Conservation (phyloP, 2,113 vertebrate species). For the Elaphurus davidianus region DNA sequence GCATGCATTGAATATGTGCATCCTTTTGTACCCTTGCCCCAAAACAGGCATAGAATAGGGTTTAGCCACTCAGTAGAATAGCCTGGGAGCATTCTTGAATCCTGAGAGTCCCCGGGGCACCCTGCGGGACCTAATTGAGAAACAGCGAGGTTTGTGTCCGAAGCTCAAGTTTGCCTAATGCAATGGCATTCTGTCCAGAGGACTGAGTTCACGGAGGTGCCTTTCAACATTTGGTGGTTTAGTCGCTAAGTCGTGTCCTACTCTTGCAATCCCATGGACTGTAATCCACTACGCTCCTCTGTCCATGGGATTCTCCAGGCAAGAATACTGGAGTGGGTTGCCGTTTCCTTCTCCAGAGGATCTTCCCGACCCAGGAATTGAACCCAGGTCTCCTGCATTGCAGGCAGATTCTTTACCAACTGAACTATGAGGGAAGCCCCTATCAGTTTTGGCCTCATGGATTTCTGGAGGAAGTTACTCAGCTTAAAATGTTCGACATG, state of each 20-base stretch:
- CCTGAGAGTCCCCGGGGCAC: too few species aligned
- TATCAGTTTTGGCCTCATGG: neutral
- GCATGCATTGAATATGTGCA: neutral
- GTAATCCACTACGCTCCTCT: neutral
- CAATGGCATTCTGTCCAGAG: neutral
- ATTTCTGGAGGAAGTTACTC: neutral
- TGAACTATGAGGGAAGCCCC: neutral
- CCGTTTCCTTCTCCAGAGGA: neutral
- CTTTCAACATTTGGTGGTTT: neutral
- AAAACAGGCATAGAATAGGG: neutral
- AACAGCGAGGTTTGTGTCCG: neutral
- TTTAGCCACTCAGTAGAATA: neutral
- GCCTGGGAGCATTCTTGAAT: neutral
- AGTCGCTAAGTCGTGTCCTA: neutral
- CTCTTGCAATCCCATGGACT: neutral
- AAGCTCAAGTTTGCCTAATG: neutral
- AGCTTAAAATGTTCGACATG: neutral
- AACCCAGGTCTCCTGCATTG: neutral
- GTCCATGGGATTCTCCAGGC: neutral
- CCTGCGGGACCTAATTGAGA: neutral
- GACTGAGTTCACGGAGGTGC: neutral
- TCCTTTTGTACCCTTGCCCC: neutral
- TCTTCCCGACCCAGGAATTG: neutral
- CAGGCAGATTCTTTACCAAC: neutral
- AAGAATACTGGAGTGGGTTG: neutral